A percentile compares a stretch with the other conserved stretches of the same genome.
These are phyloP conservation scores for Macropus fuliginosus DNA, from an alignment of 2,797 vertebrate genomes.

Conservation along the genomic window DNA sequence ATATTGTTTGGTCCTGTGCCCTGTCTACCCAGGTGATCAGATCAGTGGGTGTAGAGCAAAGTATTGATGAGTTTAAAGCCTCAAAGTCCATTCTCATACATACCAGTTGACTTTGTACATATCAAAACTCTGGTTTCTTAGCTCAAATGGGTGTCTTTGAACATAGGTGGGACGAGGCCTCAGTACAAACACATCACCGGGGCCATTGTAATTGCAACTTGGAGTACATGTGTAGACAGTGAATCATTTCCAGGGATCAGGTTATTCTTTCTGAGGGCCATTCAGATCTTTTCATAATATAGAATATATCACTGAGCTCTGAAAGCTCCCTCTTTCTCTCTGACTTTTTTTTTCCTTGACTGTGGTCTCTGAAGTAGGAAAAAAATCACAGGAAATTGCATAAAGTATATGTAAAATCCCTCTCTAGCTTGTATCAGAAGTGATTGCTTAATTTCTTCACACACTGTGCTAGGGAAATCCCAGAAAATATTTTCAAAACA, in stretches of 20 bases:
- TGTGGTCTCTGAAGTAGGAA: conserved; percentile 53
- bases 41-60: background rate
- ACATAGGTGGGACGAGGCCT: conserved; percentile 1
- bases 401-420: conserved; percentile 52
- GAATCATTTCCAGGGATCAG: conserved; percentile 46
- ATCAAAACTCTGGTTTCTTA: conserved; percentile 32
- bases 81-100: conserved; percentile 15
- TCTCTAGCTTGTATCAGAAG: conserved; percentile 62
- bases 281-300: conserved; percentile 1
- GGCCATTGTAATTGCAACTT: background rate
- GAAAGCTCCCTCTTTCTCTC: conserved; percentile 8
- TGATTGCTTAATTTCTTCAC: conserved; percentile 62
- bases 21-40: background rate
- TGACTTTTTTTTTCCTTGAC: conserved; percentile 58
- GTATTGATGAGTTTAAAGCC: background rate
- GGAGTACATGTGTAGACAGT: background rate
- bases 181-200: background rate
- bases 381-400: conserved; percentile 41
- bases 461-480: conserved; percentile 64
- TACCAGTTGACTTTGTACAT: conserved; percentile 12
- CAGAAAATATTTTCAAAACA: conserved; percentile 69
- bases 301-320: background rate
- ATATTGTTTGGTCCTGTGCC: background rate
- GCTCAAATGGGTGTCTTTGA: conserved; percentile 43
- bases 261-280: conserved; percentile 21